These are phyloP conservation scores for Urophycis tenuis DNA, from an alignment of 2,797 vertebrate genomes.

Conservation along the genomic window DNA sequence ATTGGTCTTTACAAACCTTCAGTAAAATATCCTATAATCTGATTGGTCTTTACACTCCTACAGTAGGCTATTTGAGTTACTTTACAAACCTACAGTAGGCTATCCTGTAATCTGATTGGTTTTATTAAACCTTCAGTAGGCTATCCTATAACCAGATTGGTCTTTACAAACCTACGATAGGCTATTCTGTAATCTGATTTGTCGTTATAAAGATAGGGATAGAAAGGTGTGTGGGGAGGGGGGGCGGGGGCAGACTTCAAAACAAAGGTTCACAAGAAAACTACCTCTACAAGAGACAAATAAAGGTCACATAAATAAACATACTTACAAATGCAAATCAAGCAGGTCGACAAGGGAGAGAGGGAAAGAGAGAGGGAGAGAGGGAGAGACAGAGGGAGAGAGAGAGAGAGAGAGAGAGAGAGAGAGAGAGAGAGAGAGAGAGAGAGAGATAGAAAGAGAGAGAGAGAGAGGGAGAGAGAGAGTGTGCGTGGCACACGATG, in stretches of 20 bases:
- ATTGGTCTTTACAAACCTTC: too few species aligned
- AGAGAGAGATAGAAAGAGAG: too few species aligned
- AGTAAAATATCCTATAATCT: too few species aligned
- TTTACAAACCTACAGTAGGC: too few species aligned
- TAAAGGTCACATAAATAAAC: conserved; percentile 36
- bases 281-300: conserved; percentile 48
- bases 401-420: neutral
- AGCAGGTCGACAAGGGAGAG: conserved; percentile 64
- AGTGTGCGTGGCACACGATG: neutral
- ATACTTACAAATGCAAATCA: conserved; percentile 76
- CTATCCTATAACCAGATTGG: neutral
- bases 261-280: conserved; percentile 32
- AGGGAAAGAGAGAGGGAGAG: conserved; percentile 54
- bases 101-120: too few species aligned
- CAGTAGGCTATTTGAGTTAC: too few species aligned
- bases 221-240: conserved; percentile 1
- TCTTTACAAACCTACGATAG: too few species aligned
- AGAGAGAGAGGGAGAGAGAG: too few species aligned
- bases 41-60: too few species aligned
- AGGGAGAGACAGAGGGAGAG: neutral
- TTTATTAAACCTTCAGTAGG: neutral
- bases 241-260: neutral
- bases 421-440: too few species aligned
- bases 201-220: neutral
- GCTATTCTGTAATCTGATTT: too few species aligned